Evolutionary conservation across 2,113 vertebrate genomes (phyloP).

Genomic region (Theropithecus gelada): DNA sequence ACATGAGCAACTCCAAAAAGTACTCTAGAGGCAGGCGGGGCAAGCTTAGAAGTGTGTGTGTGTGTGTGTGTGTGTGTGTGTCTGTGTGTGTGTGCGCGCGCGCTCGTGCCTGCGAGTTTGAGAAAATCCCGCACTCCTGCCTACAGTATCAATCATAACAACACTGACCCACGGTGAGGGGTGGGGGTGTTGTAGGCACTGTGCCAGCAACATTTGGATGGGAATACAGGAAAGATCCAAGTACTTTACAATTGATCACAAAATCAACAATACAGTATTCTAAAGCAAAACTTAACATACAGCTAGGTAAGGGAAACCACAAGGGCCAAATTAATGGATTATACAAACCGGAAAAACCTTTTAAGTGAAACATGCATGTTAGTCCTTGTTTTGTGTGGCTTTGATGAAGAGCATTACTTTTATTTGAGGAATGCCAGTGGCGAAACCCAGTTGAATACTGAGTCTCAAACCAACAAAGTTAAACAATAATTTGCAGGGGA

Average conservation of each 20-base stretch:
- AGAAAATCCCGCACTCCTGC: background rate
- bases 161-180: background rate
- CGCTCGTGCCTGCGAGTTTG: background rate
- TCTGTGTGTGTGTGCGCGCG: background rate
- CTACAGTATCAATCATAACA: background rate
- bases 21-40: background rate
- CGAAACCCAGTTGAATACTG: background rate
- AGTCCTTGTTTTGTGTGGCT: constrained; percentile 46
- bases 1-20: background rate
- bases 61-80: background rate
- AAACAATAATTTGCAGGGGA: background rate
- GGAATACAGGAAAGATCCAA: background rate
- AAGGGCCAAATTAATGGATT: constrained; percentile 25
- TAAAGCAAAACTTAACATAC: constrained; percentile 13
- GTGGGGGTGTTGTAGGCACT: no score
- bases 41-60: background rate
- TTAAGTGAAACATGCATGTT: constrained; percentile 23
- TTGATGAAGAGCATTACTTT: constrained; percentile 47
- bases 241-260: background rate
- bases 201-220: background rate
- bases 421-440: constrained; percentile 15
- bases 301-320: constrained; percentile 1
- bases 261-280: background rate
- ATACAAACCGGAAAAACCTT: constrained; percentile 68
- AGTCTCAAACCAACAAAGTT: background rate